A percentile compares a stretch with the other conserved stretches of the same genome.
These are phyloP conservation scores for Glomeris maerens DNA, from an alignment of 1,140 invertebrate genomes.

Conservation along the genomic window DNA sequence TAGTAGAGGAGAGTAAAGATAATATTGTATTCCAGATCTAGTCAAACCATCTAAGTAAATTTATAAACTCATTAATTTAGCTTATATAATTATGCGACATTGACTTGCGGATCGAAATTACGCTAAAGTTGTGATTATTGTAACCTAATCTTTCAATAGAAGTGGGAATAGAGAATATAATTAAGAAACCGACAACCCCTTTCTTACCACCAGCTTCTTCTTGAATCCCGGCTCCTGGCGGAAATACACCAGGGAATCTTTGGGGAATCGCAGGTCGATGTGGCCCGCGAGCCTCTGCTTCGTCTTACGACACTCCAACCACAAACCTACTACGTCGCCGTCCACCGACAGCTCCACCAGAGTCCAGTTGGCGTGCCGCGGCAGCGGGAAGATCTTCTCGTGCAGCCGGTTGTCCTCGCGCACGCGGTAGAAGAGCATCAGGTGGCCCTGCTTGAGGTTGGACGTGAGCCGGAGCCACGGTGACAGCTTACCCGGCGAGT, in stretches of 20 bases:
- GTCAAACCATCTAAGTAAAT: too few relatives aligned
- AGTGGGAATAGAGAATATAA: too few relatives aligned
- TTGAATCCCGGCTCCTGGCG: slow-evolving; percentile 34
- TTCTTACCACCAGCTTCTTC: slow-evolving; percentile 34
- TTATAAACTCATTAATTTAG: too few relatives aligned
- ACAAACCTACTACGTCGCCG: slow-evolving; percentile 10
- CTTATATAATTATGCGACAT: too few relatives aligned
- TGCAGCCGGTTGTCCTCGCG: slow-evolving; percentile 17
- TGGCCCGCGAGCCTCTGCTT: slow-evolving; percentile 8
- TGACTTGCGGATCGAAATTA: too few relatives aligned
- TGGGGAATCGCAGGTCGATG: slow-evolving; percentile 24
- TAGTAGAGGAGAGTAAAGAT: too few relatives aligned
- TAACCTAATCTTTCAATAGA: too few relatives aligned
- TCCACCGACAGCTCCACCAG: slow-evolving; percentile 13
- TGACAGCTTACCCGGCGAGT: slow-evolving; percentile 32
- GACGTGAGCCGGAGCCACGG: slow-evolving; percentile 30
- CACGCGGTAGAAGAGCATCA: slow-evolving; percentile 18
- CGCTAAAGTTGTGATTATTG: too few relatives aligned
- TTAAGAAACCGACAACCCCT: too few relatives aligned
- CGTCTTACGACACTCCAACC: slow-evolving; percentile 12
- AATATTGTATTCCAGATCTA: too few relatives aligned
- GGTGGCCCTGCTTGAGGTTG: slow-evolving; percentile 15
- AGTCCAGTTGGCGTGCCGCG: slow-evolving; percentile 16
- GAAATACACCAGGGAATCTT: slow-evolving; percentile 33
- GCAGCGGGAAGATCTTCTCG: slow-evolving; percentile 16